Evolutionary conservation across 2,113 vertebrate genomes (phyloP).

Genomic region (Aix galericulata): DNA sequence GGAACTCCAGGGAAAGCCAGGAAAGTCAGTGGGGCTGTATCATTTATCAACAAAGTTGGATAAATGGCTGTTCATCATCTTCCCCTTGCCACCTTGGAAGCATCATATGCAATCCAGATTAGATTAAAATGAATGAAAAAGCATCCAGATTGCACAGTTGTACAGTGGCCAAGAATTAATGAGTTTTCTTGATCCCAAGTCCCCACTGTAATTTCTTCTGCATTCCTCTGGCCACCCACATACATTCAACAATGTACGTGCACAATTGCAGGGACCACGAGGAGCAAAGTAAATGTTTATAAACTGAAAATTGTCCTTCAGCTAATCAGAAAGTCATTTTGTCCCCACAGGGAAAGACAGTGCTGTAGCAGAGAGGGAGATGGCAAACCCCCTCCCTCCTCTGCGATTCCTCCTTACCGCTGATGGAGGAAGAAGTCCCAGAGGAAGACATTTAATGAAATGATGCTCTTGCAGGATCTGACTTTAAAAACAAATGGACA

Average conservation of each 20-base stretch:
- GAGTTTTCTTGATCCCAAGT: not conserved
- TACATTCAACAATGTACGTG: not conserved
- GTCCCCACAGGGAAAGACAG: not conserved
- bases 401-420: not conserved
- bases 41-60: accelerated
- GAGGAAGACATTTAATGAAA: not conserved
- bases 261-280: accelerated
- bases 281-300: not conserved
- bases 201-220: not conserved
- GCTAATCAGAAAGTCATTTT: accelerated
- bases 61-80: accelerated
- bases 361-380: too few relatives aligned
- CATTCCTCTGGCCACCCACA: not conserved
- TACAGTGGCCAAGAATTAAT: not conserved
- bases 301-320: not conserved
- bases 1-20: not conserved
- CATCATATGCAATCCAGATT: not conserved
- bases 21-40: not conserved
- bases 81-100: not conserved
- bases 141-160: not conserved
- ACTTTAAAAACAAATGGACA: not conserved
- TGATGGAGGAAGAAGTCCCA: not conserved
- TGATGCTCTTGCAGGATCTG: not conserved
- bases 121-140: not conserved
- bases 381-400: not conserved